Evolutionary conservation across 2,888 invertebrate genomes (phyloP).

Genomic region (Amblyjoppa proteus): DNA sequence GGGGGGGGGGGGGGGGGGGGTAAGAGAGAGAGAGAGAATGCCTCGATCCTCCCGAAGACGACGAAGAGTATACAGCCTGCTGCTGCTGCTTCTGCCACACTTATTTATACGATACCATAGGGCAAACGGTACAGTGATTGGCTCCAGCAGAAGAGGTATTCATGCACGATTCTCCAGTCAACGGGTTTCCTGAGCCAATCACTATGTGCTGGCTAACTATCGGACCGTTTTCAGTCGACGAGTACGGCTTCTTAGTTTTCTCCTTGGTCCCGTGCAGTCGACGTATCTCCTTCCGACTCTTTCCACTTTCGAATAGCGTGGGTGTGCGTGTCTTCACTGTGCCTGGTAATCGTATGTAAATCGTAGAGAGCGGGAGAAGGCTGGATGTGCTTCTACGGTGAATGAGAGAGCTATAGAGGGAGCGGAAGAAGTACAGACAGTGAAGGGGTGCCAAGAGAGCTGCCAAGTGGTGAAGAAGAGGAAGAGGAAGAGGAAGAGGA

Average conservation of each 20-base stretch:
- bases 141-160: slow-evolving; percentile 25
- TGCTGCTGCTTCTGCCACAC: slow-evolving; percentile 30
- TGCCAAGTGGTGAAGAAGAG: slow-evolving; percentile 55
- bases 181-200: slow-evolving; percentile 51
- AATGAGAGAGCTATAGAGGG: slow-evolving; percentile 53
- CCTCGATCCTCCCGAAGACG: slow-evolving; percentile 57
- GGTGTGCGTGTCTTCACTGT: slow-evolving; percentile 83
- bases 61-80: slow-evolving; percentile 36
- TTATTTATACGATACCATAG: slow-evolving; percentile 10
- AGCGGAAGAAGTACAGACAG: slow-evolving; percentile 60
- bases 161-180: slow-evolving; percentile 37
- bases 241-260: slow-evolving; percentile 53
- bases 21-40: no score
- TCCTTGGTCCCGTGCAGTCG: slow-evolving; percentile 48
- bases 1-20: slow-evolving; percentile 43
- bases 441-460: slow-evolving; percentile 54
- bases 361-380: slow-evolving; percentile 79
- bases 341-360: slow-evolving; percentile 84
- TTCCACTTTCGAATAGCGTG: slow-evolving; percentile 79
- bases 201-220: slow-evolving; percentile 32
- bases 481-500: slow-evolving; percentile 5
- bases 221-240: slow-evolving; percentile 1
- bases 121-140: slow-evolving; percentile 3
- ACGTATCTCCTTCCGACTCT: slow-evolving; percentile 69
- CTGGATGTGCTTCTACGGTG: slow-evolving; percentile 67